Percentiles rank a stretch among this genome's conserved stretches.
Conservation (phyloP, 2,797 vertebrate species). For the Discoglossus pictus region DNA sequence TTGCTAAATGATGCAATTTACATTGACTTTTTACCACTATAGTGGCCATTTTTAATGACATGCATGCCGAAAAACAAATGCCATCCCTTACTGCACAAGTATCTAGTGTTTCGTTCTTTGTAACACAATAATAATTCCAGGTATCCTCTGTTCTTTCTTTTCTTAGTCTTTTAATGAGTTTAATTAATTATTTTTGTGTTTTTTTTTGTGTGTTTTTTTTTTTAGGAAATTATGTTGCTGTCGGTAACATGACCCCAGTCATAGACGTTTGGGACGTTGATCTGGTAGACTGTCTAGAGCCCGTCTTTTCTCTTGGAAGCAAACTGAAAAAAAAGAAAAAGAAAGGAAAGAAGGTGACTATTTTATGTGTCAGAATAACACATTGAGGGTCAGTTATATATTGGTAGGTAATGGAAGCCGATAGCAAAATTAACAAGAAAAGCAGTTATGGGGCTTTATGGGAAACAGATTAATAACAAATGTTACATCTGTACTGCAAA, state of each 20-base stretch:
- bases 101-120: no score
- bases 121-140: no score
- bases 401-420: constrained; percentile 17
- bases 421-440: constrained; percentile 12
- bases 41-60: no score
- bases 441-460: constrained; percentile 29
- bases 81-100: no score
- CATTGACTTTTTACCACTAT: no score
- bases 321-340: constrained; percentile 86
- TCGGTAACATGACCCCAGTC: constrained; percentile 95
- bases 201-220: no score
- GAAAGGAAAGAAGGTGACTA: constrained; percentile 84
- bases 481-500: background rate
- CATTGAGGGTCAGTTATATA: constrained; percentile 9
- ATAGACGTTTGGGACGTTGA: constrained; percentile 98
- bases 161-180: no score
- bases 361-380: background rate
- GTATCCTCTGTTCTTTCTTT: no score
- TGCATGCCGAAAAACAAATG: no score
- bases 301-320: constrained; percentile 87
- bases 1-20: no score
- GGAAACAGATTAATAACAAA: constrained; percentile 29
- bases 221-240: constrained; percentile 87
- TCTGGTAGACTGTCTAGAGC: constrained; percentile 92
- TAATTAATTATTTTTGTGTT: no score